phyloP scores from a whole-genome alignment of 2,113 vertebrate genomes.

The Gymnogyps californianus region DNA sequence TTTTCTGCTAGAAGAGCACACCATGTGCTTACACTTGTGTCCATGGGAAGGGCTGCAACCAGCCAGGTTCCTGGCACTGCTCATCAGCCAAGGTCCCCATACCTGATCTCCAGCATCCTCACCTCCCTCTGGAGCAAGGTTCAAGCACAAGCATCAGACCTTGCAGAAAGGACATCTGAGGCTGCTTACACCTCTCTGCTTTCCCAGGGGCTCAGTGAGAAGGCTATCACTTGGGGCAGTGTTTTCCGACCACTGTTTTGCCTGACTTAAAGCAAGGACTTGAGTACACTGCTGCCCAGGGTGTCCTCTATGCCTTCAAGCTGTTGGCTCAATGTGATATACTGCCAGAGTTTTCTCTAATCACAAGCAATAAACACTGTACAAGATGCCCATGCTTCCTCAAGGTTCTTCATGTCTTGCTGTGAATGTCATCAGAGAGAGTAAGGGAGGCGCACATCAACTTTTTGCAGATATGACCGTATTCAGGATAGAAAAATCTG shows the following conservation, averaged over 20 bases:
- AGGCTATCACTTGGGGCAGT: not conserved
- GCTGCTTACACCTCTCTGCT: not conserved
- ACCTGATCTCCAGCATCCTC: accelerated
- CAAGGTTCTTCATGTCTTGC: not conserved
- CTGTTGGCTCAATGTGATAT: not conserved
- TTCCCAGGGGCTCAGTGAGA: not conserved
- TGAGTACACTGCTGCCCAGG: not conserved
- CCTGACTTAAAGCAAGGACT: not conserved
- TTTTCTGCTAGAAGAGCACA: not conserved
- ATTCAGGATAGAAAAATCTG: not conserved
- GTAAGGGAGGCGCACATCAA: not conserved
- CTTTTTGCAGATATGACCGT: not conserved
- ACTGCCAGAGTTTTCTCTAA: not conserved
- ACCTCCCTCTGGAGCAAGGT: not conserved
- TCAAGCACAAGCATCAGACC: not conserved
- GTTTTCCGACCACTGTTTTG: not conserved
- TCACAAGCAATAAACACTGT: not conserved
- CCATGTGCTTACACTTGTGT: not conserved
- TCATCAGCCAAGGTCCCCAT: not conserved
- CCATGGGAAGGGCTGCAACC: not conserved
- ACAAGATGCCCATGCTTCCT: not conserved
- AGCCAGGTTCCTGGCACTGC: not conserved
- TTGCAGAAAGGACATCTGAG: not conserved
- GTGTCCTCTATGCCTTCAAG: not conserved
- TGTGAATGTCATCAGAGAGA: not conserved